Percentiles rank a stretch among this genome's conserved stretches.
phyloP scores from a whole-genome alignment of 2,113 vertebrate genomes.

The Ursus arctos region DNA sequence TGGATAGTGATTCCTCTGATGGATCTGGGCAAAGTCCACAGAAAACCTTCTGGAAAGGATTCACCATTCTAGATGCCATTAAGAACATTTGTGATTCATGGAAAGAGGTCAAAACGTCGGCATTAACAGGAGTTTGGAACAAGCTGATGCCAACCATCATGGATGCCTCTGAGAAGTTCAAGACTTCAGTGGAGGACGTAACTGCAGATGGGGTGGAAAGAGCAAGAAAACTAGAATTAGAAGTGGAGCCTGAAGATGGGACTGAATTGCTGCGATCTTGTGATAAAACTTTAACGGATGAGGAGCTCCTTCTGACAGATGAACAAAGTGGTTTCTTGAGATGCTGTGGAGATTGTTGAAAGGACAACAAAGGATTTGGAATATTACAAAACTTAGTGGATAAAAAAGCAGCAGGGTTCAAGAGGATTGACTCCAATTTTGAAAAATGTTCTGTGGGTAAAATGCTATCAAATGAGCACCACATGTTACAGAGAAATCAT shows the following conservation, averaged over 20 bases:
- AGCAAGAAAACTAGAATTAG: not conserved
- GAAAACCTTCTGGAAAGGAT: not conserved
- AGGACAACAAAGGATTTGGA: not conserved
- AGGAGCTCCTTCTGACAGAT: not conserved
- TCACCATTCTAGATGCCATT: not conserved
- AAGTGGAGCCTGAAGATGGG: not conserved
- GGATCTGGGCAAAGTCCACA: not conserved
- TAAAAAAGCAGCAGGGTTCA: not conserved
- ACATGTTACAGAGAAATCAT: not conserved
- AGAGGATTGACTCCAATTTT: not conserved
- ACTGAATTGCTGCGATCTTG: not conserved
- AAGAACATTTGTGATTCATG: not conserved
- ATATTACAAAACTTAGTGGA: not conserved
- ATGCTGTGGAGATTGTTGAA: not conserved
- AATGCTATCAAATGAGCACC: not conserved
- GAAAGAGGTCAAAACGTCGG: not conserved
- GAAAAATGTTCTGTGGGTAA: not conserved
- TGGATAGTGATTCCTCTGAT: not conserved
- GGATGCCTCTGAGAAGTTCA: not conserved
- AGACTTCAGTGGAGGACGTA: not conserved
- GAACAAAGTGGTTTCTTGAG: not conserved
- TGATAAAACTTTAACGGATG: not conserved
- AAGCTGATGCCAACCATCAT: not conserved
- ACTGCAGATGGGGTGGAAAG: not conserved
- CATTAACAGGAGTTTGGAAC: not conserved